These are phyloP conservation scores for Drymodes brunneopygia DNA, from an alignment of 2,113 vertebrate genomes.

Conservation along the genomic window DNA sequence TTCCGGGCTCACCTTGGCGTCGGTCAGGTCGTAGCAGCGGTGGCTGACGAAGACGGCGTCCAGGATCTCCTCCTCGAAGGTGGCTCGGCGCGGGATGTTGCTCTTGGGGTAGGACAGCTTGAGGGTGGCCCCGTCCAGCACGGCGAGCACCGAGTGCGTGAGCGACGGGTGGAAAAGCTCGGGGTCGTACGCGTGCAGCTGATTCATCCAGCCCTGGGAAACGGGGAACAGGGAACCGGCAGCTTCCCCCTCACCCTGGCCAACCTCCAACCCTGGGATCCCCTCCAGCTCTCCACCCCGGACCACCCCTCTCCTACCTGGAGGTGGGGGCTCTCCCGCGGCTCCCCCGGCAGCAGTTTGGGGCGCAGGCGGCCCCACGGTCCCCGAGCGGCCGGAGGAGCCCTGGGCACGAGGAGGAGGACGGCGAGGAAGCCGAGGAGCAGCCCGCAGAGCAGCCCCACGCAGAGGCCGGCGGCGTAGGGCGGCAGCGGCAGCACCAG, in stretches of 20 bases:
- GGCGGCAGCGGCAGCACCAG: constrained; percentile 80
- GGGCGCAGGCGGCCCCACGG: background rate
- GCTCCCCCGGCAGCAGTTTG: constrained; percentile 3
- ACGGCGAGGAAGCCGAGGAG: constrained; percentile 80
- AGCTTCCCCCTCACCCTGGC: background rate
- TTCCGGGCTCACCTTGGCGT: constrained; percentile 72
- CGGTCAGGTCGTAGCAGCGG: constrained; percentile 70
- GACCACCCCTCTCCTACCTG: constrained; percentile 71
- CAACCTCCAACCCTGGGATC: rapidly evolving
- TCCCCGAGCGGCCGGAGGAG: background rate
- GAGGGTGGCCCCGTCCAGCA: constrained; percentile 77
- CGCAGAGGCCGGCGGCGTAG: constrained; percentile 80
- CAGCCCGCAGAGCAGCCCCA: constrained; percentile 81
- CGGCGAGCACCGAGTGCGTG: constrained; percentile 80
- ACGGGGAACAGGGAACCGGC: background rate
- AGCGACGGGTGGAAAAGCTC: constrained; percentile 79
- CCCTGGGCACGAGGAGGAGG: constrained; percentile 66
- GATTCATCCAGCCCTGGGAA: constrained; percentile 87
- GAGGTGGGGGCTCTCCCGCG: constrained; percentile 20
- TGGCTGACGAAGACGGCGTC: constrained; percentile 73
- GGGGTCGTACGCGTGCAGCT: constrained; percentile 78
- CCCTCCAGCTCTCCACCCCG: background rate
- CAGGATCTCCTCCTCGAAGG: constrained; percentile 72
- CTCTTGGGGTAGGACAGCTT: constrained; percentile 79
- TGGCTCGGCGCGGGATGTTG: constrained; percentile 77